A percentile compares a stretch with the other conserved stretches of the same genome.
Conservation (phyloP, 2,797 vertebrate genomes). For the Gallirallus australis region DNA sequence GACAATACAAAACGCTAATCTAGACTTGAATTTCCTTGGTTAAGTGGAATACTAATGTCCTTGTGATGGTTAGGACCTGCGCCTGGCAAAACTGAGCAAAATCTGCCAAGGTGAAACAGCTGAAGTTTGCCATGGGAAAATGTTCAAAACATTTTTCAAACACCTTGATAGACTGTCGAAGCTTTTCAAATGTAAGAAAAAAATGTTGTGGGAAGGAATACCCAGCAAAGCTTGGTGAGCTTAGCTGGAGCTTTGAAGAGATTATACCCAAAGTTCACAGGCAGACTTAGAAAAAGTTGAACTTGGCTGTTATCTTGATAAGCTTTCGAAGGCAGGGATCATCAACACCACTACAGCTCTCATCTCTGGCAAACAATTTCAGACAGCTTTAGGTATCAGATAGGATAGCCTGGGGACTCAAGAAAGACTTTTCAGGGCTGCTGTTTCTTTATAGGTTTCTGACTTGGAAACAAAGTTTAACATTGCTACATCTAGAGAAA, state of each 20-base stretch:
- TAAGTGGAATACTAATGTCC: not conserved
- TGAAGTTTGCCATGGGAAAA: not conserved
- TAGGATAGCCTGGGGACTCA: constrained; percentile 19
- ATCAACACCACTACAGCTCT: constrained; percentile 61
- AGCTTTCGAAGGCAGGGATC: constrained; percentile 59
- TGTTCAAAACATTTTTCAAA: not conserved
- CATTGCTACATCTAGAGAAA: not conserved
- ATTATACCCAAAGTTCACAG: constrained; percentile 75
- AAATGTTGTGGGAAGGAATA: constrained; percentile 39
- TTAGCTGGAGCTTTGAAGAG: constrained; percentile 73
- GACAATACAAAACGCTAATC: not conserved
- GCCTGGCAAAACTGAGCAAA: not conserved
- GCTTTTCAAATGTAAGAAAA: constrained; percentile 56
- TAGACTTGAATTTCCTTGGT: not conserved
- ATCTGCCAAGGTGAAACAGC: not conserved
- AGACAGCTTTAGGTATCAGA: constrained; percentile 76
- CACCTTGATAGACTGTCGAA: constrained; percentile 50
- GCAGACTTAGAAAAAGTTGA: constrained; percentile 71
- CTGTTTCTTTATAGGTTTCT: constrained; percentile 50
- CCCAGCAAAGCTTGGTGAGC: constrained; percentile 57
- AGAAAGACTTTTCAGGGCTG: constrained; percentile 46
- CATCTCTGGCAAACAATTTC: constrained; percentile 70
- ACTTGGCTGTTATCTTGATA: constrained; percentile 74
- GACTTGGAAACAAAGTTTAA: constrained; percentile 67
- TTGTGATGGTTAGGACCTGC: not conserved